Conservation (phyloP, 2,888 invertebrate genomes). For the Germaria angustata region DNA sequence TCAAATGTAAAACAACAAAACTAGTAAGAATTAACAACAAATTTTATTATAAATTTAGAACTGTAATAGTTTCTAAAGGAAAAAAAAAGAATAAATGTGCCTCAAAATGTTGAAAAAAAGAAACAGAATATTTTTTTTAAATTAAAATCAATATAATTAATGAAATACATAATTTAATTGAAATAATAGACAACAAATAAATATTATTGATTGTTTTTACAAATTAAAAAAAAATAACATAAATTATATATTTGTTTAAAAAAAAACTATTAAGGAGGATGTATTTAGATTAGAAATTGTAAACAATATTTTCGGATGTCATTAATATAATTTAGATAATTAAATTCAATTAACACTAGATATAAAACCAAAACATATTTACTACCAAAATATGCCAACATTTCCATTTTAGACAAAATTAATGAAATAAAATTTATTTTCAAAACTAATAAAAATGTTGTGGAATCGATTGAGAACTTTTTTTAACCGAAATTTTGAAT, state of each 20-base stretch:
- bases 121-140: conserved; percentile 19
- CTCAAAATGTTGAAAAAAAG: conserved; percentile 50
- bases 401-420: conserved; percentile 31
- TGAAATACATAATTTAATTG: conserved; percentile 11
- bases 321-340: background rate
- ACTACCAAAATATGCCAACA: conserved; percentile 23
- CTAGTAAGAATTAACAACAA: conserved; percentile 41
- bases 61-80: conserved; percentile 33
- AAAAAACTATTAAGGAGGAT: background rate
- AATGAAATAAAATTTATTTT: conserved; percentile 39
- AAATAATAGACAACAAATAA: background rate
- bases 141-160: conserved; percentile 11
- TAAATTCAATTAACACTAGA: background rate
- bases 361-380: background rate
- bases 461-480: background rate
- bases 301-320: background rate
- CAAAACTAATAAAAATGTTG: background rate
- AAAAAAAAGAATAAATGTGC: conserved; percentile 61
- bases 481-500: no score
- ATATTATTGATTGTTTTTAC: conserved; percentile 11
- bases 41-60: conserved; percentile 27
- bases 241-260: conserved; percentile 1
- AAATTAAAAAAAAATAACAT: background rate
- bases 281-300: background rate
- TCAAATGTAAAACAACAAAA: conserved; percentile 4